phyloP scores from a whole-genome alignment of 2,113 vertebrate genomes.

The Pica pica region DNA sequence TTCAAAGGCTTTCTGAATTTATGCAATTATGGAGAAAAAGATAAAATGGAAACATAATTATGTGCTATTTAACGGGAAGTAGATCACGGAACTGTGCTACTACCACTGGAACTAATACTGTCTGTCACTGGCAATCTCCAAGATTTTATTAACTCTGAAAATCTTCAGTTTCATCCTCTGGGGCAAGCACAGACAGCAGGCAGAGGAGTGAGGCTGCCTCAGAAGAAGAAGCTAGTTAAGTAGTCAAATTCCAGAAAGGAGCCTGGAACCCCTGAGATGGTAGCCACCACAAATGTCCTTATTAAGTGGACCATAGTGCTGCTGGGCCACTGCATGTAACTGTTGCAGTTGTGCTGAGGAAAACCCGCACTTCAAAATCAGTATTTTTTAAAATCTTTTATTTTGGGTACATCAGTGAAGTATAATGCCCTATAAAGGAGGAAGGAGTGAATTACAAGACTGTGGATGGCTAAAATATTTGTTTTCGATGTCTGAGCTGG shows the following conservation, averaged over 20 bases:
- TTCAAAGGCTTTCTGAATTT: neutral
- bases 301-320: neutral
- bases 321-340: neutral
- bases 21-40: neutral
- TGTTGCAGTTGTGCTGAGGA: neutral
- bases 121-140: neutral
- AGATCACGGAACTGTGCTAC: neutral
- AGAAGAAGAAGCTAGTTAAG: neutral
- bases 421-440: neutral
- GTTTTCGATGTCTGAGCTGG: neutral
- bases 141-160: neutral
- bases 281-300: neutral
- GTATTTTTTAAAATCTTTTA: neutral
- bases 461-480: neutral
- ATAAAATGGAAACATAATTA: neutral
- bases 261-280: neutral
- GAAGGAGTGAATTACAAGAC: neutral
- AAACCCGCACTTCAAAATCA: neutral
- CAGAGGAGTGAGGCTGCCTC: neutral
- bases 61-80: neutral
- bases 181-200: neutral
- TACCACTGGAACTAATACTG: neutral
- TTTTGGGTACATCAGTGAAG: neutral
- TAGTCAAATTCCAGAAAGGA: neutral
- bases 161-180: neutral